These are phyloP conservation scores for Lasioglossum baleicum DNA, from an alignment of 1,140 invertebrate genomes.

Conservation along the genomic window DNA sequence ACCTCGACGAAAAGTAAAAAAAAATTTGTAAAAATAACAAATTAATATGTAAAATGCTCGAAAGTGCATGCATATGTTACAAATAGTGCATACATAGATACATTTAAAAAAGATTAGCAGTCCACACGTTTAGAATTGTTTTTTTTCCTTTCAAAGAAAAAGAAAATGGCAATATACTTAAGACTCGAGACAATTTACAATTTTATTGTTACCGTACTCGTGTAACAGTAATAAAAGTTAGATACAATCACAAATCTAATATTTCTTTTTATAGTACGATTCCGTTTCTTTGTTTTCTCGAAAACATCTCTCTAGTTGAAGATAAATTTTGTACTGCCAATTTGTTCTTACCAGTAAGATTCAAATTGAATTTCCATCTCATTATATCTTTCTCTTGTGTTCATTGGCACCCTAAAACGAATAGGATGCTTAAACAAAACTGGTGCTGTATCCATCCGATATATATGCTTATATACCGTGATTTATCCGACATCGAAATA, in stretches of 20 bases:
- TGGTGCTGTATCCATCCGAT: constrained; percentile 57
- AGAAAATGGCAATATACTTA: neutral
- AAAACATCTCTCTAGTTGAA: neutral
- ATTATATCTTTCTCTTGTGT: neutral
- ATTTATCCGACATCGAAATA: constrained; percentile 30
- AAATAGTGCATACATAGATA: constrained; percentile 15
- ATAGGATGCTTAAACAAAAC: constrained; percentile 22
- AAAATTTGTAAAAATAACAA: constrained; percentile 33
- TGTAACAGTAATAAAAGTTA: constrained; percentile 30
- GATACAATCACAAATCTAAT: constrained; percentile 15
- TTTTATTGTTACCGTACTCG: constrained; percentile 1
- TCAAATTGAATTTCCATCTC: constrained; percentile 5
- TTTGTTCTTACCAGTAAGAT: constrained; percentile 2
- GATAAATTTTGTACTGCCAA: constrained; percentile 31
- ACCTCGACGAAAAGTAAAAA: constrained; percentile 8
- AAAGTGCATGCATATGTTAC: constrained; percentile 7
- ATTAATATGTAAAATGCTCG: constrained; percentile 15
- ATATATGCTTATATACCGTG: constrained; percentile 35
- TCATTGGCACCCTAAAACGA: constrained; percentile 8
- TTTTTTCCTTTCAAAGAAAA: neutral
- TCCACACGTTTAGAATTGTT: neutral
- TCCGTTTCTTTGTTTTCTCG: neutral
- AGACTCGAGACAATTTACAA: constrained; percentile 12
- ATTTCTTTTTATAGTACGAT: constrained; percentile 12
- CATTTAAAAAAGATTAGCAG: constrained; percentile 13